These are phyloP conservation scores for Pipistrellus nathusii DNA, from an alignment of 2,797 vertebrate species.

Conservation along the genomic window DNA sequence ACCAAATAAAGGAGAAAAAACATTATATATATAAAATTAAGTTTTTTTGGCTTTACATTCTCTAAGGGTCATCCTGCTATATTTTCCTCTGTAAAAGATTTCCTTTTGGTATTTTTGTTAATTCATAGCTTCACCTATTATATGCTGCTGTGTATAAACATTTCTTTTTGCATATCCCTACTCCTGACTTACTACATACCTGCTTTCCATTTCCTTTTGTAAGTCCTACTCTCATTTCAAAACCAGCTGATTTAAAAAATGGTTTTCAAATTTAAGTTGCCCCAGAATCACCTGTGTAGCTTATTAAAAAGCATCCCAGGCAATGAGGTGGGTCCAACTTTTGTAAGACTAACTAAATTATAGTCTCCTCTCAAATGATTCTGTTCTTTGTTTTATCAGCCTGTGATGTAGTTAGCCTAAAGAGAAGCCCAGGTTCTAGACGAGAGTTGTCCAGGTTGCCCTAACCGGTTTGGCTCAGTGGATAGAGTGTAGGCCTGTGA, in stretches of 20 bases:
- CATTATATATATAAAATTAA: background rate
- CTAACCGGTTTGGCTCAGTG: no score
- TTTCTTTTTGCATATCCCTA: conserved; percentile 33
- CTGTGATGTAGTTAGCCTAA: background rate
- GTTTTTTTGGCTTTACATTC: conserved; percentile 11
- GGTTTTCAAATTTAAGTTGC: background rate
- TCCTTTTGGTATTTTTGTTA: background rate
- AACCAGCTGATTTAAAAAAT: conserved; percentile 18
- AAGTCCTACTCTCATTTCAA: background rate
- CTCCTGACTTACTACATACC: background rate
- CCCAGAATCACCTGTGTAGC: background rate
- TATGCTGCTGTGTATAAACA: background rate
- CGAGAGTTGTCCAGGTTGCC: background rate
- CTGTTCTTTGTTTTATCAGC: background rate
- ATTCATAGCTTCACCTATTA: background rate
- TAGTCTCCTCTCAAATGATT: background rate
- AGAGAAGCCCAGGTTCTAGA: conserved; percentile 1
- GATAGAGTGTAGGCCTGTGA: no score
- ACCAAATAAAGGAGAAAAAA: no score
- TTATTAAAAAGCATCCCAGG: conserved; percentile 1
- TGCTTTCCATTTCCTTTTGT: conserved; percentile 55
- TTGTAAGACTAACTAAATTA: background rate
- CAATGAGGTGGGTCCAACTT: background rate
- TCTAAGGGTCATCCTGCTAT: background rate
- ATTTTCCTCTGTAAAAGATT: background rate